Evolutionary conservation across 2,797 vertebrate genomes (phyloP).

Genomic region (Anas georgica): DNA sequence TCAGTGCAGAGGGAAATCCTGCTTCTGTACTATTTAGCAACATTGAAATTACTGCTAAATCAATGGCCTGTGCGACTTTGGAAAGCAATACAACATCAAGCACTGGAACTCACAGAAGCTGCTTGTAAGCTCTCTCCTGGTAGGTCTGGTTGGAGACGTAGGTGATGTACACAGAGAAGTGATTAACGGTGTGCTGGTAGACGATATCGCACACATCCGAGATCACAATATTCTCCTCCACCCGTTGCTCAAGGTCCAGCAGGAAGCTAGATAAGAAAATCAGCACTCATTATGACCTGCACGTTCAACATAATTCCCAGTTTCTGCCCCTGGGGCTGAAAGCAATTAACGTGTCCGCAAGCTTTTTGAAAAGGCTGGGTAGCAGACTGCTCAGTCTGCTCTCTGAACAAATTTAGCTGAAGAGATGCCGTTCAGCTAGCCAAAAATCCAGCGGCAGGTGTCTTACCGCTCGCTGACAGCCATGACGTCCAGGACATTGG

Average conservation of each 20-base stretch:
- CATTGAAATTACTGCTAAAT: neutral
- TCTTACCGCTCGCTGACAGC: conserved; percentile 91
- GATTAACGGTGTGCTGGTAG: conserved; percentile 81
- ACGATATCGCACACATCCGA: conserved; percentile 97
- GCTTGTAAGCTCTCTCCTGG: conserved; percentile 94
- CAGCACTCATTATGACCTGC: neutral
- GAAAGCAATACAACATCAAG: neutral
- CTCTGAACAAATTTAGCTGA: neutral
- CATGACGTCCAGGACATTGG: conserved; percentile 95
- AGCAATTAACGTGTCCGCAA: neutral
- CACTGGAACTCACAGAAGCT: conserved; percentile 87
- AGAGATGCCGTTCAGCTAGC: neutral
- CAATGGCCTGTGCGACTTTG: neutral
- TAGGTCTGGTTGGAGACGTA: conserved; percentile 98
- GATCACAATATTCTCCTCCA: conserved; percentile 91
- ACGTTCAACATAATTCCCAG: neutral
- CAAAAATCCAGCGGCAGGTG: neutral
- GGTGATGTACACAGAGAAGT: conserved; percentile 92
- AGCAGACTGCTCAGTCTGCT: neutral
- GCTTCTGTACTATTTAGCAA: neutral
- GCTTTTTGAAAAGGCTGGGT: neutral
- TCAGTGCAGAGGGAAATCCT: neutral
- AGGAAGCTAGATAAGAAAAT: conserved; percentile 84
- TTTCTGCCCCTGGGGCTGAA: neutral
- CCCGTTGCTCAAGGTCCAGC: conserved; percentile 91